Percentiles rank a stretch among this genome's conserved stretches.
Conservation (phyloP, 1,140 invertebrate genomes). For the Calliphora vicina region DNA sequence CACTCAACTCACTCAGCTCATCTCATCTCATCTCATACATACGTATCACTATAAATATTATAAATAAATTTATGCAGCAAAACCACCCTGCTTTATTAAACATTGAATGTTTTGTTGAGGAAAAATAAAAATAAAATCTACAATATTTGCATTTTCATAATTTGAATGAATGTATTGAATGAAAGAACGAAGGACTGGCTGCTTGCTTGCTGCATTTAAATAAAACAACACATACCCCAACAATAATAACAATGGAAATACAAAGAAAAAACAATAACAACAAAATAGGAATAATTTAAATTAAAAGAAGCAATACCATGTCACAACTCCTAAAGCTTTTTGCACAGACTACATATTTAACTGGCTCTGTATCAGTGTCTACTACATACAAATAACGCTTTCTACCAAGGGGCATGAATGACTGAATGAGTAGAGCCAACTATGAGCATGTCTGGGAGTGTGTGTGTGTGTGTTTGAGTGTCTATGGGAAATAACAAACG, state of each 20-base stretch:
- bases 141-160: slow-evolving; percentile 32
- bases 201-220: slow-evolving; percentile 20
- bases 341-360: neutral
- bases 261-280: neutral
- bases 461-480: neutral
- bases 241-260: neutral
- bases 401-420: too few relatives aligned
- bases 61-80: neutral
- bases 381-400: too few relatives aligned
- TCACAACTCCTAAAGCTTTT: slow-evolving; percentile 6
- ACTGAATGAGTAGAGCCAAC: too few relatives aligned
- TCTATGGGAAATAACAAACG: neutral
- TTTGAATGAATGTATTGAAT: slow-evolving; percentile 15
- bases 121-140: slow-evolving; percentile 9
- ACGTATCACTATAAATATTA: neutral
- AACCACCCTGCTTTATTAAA: neutral
- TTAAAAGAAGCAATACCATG: slow-evolving; percentile 27
- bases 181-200: neutral
- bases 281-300: neutral
- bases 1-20: neutral
- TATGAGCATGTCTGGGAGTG: neutral
- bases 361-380: too few relatives aligned
- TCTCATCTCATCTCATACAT: neutral
- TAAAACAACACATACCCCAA: neutral
- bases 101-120: neutral